phyloP scores from a whole-genome alignment of 2,888 invertebrate genomes.

The Camptogramma bilineatum region DNA sequence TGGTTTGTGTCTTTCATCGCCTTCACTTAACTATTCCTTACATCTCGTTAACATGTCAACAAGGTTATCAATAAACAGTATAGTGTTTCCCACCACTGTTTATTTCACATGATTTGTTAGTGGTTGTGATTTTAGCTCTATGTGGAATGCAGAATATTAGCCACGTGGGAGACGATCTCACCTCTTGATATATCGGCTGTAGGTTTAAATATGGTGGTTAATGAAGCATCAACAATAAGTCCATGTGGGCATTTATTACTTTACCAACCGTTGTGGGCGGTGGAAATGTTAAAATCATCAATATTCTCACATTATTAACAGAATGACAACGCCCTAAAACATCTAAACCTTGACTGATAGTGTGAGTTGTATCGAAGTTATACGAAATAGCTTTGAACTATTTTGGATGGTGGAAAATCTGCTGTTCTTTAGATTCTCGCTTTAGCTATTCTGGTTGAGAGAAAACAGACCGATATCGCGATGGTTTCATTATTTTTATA shows the following conservation, averaged over 20 bases:
- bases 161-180: slow-evolving; percentile 20
- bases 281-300: slow-evolving; percentile 14
- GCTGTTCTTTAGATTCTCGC: neutral
- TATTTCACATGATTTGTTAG: slow-evolving; percentile 55
- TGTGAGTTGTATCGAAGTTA: slow-evolving; percentile 6
- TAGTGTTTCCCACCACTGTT: slow-evolving; percentile 59
- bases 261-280: slow-evolving; percentile 11
- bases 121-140: slow-evolving; percentile 48
- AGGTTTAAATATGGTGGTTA: slow-evolving; percentile 7
- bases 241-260: slow-evolving; percentile 31
- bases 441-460: slow-evolving; percentile 1
- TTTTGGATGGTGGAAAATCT: neutral
- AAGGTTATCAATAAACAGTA: slow-evolving; percentile 73
- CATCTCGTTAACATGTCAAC: slow-evolving; percentile 80
- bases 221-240: slow-evolving; percentile 14
- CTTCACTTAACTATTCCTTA: slow-evolving; percentile 71
- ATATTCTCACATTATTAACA: slow-evolving; percentile 7
- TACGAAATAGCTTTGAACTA: neutral
- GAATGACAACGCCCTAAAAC: neutral
- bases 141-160: slow-evolving; percentile 21
- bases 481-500: slow-evolving; percentile 24
- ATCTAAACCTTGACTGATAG: neutral
- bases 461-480: slow-evolving; percentile 28
- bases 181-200: slow-evolving; percentile 9
- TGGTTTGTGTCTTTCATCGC: slow-evolving; percentile 77